A percentile compares a stretch with the other conserved stretches of the same genome.
Conservation (phyloP, 37 sponge, comb jelly and placozoan genomes). For the Chondrilla cf. caribensis region DNA sequence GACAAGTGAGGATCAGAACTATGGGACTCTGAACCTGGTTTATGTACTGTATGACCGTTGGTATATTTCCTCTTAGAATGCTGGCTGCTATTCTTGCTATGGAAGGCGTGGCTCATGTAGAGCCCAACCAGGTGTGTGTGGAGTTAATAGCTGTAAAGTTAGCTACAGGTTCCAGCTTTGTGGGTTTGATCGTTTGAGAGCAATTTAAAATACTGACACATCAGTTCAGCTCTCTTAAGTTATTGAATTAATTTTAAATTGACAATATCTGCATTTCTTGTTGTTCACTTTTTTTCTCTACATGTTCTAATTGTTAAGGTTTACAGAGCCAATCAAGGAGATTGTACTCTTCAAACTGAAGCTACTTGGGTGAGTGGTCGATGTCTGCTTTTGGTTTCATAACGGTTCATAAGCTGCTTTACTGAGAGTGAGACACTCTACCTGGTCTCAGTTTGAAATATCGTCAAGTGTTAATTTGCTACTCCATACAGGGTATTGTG, state of each 20-base stretch:
- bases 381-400: too few relatives aligned
- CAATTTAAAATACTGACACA: too few relatives aligned
- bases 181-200: too few relatives aligned
- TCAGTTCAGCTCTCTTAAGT: too few relatives aligned
- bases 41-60: background rate
- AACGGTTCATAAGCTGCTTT: too few relatives aligned
- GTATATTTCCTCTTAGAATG: conserved; percentile 12
- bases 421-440: background rate
- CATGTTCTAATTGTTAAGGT: background rate
- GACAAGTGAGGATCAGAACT: background rate
- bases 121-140: conserved; percentile 39
- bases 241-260: too few relatives aligned
- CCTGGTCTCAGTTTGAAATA: background rate
- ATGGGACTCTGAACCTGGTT: too few relatives aligned
- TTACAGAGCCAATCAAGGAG: background rate
- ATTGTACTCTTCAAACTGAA: background rate
- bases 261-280: background rate
- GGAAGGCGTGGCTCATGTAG: conserved; percentile 38
- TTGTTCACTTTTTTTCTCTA: background rate
- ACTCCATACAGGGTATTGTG: conserved; percentile 48
- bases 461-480: background rate
- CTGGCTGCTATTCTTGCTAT: conserved; percentile 29
- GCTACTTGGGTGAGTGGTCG: conserved; percentile 28
- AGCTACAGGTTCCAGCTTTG: background rate
- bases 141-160: background rate